Conservation (phyloP, 2,113 vertebrate genomes). For the Percina caprodes region DNA sequence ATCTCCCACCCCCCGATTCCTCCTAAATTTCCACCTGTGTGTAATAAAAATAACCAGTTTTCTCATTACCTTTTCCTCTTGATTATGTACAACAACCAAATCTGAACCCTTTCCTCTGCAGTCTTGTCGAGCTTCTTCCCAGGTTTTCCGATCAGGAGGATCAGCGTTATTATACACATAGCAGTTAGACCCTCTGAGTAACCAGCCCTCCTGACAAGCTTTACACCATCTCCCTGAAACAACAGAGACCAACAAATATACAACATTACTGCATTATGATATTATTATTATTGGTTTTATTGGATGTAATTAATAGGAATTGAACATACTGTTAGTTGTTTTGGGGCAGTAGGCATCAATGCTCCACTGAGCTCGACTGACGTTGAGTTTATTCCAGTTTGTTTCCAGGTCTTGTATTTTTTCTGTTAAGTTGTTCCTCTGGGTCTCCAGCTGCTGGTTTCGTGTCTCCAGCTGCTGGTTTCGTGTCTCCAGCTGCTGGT, state of each 20-base stretch:
- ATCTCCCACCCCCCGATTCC: no score
- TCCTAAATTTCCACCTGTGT: no score
- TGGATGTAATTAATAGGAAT: neutral
- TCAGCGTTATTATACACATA: accelerated
- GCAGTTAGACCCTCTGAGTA: accelerated
- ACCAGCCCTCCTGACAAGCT: neutral
- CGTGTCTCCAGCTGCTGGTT: neutral
- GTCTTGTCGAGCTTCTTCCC: accelerated
- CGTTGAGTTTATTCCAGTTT: no score
- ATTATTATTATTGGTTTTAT: neutral
- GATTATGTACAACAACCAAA: neutral
- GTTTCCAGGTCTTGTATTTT: neutral
- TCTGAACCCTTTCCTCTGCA: slow-evolving; percentile 26
- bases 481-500: neutral
- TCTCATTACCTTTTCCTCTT: slow-evolving; percentile 31
- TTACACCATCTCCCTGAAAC: neutral
- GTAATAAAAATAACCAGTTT: neutral
- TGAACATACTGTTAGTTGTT: neutral
- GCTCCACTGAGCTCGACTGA: no score
- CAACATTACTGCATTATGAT: neutral
- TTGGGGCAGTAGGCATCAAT: no score
- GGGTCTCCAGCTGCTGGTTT: no score
- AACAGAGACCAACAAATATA: neutral
- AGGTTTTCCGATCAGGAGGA: accelerated
- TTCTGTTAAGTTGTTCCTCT: neutral